phyloP scores from a whole-genome alignment of 2,888 invertebrate species.

The Hirtodrosophila alboralis region DNA sequence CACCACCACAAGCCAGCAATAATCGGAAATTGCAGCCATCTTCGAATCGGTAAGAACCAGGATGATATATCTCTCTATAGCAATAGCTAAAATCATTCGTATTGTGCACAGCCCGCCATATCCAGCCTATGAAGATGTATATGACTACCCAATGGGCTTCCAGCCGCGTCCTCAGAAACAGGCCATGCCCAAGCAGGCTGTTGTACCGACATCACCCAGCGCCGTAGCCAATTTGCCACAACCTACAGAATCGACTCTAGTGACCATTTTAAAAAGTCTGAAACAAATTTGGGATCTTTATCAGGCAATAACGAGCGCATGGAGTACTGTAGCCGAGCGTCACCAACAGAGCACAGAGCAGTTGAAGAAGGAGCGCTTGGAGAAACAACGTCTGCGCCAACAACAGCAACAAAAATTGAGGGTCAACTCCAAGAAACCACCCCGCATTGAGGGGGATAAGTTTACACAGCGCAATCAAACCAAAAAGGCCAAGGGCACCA shows the following conservation, averaged over 20 bases:
- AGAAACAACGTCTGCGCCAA: slow-evolving; percentile 60
- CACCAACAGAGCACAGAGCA: slow-evolving; percentile 58
- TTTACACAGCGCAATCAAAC: slow-evolving; percentile 33
- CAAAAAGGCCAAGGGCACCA: slow-evolving; percentile 43
- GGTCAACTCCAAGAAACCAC: slow-evolving; percentile 76
- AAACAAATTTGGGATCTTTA: slow-evolving; percentile 82
- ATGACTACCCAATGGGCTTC: slow-evolving; percentile 72
- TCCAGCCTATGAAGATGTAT: slow-evolving; percentile 60
- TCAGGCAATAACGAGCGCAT: slow-evolving; percentile 77
- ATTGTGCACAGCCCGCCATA: slow-evolving; percentile 47
- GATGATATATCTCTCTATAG: too few relatives aligned
- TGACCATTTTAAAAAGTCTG: slow-evolving; percentile 69
- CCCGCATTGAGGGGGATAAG: slow-evolving; percentile 56
- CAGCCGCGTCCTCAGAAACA: slow-evolving; percentile 49
- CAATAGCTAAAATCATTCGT: background rate
- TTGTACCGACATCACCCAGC: slow-evolving; percentile 2
- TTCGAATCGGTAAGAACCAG: slow-evolving; percentile 48
- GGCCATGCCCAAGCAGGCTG: slow-evolving; percentile 42
- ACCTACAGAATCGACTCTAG: slow-evolving; percentile 53
- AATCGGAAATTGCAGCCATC: slow-evolving; percentile 53
- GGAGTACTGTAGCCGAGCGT: slow-evolving; percentile 74
- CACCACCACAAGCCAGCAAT: slow-evolving; percentile 31
- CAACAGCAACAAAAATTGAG: slow-evolving; percentile 64
- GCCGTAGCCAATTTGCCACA: slow-evolving; percentile 19
- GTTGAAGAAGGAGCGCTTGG: slow-evolving; percentile 57